Base-by-base conservation (phyloP, 2,888 invertebrate species). In the Ochlodes sylvanus region DNA sequence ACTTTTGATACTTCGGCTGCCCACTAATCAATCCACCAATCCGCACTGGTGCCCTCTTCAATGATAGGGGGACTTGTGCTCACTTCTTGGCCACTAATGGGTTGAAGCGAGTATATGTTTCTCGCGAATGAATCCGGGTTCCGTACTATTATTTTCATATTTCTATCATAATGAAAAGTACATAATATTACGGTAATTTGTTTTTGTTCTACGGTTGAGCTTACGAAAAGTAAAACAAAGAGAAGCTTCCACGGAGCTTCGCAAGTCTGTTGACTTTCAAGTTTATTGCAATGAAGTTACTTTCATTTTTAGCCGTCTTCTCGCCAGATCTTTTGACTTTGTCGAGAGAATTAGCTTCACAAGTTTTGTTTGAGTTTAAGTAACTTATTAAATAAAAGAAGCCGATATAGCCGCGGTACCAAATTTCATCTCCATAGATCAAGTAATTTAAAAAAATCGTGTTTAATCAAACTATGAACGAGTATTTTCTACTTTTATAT, bases 261-360 rank as follows among this genome's bases (percentile, higher is more conserved):
- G 47, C 56, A 62, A 55, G 67, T 67, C 61, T 67, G 67, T 67
- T 67, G 67, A 67, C 67, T 67, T 56, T 62, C 55, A 62, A 67
- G 42, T 67, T 67, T 67, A 56, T 61, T 67, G 61, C 67, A 32
- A 67, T 34, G 60, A 61, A 67, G 55, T 62, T 61, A 67, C 54
- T 67, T 55, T 38, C 54, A 55, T 67, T 67, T 67, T 67, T 61
- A 61, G 14, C 27, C 27, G 27, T 27, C 5, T 27, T 27, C 27
- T 27, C 5, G 27, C 27, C 42, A 61, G 60, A 61, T 58, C 57
- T 52, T 41, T 47, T 64, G 47, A 47, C 34, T 55, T 56, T 42
- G 34, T 55, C n/a, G 0, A 19, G 47, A 15, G 55, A 56, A 62
- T 61, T 55, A 55, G 47, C 61, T n/a, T 54, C 54, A 47, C 9